A percentile compares a stretch with the other conserved stretches of the same genome.
phyloP scores from a whole-genome alignment of 2,113 vertebrate species.

The Saccopteryx leptura region DNA sequence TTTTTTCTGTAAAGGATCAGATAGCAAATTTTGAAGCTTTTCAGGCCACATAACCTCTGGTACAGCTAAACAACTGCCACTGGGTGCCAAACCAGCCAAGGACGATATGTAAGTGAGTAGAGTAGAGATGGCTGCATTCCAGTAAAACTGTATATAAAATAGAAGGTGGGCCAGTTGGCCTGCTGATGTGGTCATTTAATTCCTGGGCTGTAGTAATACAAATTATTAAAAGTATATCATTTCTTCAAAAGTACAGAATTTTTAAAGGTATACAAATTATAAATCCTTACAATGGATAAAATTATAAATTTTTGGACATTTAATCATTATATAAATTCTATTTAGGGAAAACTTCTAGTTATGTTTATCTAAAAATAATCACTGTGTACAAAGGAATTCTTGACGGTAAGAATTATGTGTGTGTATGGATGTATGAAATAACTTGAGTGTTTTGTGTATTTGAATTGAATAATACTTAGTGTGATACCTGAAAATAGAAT shows the following conservation, averaged over 20 bases:
- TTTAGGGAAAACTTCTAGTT: not conserved
- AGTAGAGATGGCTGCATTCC: not conserved
- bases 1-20: not conserved
- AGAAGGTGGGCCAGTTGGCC: not conserved
- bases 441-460: not conserved
- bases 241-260: not conserved
- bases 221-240: not conserved
- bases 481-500: not conserved
- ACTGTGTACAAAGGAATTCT: not conserved
- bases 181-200: not conserved
- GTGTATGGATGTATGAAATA: not conserved
- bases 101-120: not conserved
- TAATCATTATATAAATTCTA: conserved; percentile 28
- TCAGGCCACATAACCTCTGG: not conserved
- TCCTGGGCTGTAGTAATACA: not conserved
- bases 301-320: not conserved
- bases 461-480: not conserved
- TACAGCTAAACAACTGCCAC: not conserved
- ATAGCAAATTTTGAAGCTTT: not conserved
- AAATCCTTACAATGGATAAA: not conserved
- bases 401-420: not conserved
- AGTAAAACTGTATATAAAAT: not conserved
- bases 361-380: conserved; percentile 7
- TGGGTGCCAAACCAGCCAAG: not conserved
- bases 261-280: not conserved